These are phyloP conservation scores for Macrotus californicus DNA, from an alignment of 2,113 vertebrate genomes.

Conservation along the genomic window DNA sequence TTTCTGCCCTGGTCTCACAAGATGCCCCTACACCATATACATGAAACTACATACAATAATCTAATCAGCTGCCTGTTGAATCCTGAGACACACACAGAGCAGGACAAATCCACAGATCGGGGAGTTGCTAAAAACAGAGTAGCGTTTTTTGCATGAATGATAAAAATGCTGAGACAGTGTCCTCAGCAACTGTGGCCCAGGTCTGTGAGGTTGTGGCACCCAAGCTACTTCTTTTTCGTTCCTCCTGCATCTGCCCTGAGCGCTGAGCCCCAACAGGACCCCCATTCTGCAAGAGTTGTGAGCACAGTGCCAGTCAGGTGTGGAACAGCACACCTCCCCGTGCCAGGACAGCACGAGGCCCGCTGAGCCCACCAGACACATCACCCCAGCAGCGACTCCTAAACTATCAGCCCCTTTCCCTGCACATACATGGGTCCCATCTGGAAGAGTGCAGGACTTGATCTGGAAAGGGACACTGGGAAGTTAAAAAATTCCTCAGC, in stretches of 20 bases:
- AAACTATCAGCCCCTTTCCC: background rate
- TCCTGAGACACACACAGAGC: background rate
- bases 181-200: background rate
- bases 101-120: background rate
- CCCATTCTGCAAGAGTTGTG: background rate
- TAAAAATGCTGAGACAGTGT: background rate
- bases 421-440: background rate
- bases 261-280: background rate
- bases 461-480: conserved; percentile 24
- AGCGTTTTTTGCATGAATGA: background rate
- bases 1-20: background rate
- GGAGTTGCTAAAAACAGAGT: background rate
- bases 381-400: rapidly evolving
- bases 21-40: rapidly evolving
- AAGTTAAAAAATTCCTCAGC: background rate
- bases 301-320: background rate
- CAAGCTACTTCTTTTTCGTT: background rate
- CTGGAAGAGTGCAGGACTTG: background rate
- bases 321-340: rapidly evolving
- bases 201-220: background rate
- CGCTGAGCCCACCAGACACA: background rate
- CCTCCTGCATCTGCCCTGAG: background rate
- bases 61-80: background rate
- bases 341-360: rapidly evolving
- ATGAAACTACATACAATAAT: background rate